phyloP scores from a whole-genome alignment of 2,888 invertebrate species.

The Acanthacorydalis orientalis region DNA sequence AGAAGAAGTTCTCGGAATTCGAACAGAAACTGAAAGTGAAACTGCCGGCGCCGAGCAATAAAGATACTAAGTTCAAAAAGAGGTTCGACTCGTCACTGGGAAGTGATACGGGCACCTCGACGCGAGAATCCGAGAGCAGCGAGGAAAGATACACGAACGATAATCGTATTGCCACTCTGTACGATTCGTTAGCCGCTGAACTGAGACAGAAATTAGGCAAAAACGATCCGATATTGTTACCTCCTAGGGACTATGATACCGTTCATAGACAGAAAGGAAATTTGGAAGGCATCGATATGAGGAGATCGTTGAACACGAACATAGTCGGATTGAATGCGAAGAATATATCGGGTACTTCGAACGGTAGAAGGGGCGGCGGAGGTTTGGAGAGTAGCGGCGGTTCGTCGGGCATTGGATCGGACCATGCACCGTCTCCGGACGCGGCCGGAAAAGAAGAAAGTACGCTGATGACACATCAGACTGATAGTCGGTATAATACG shows the following conservation, averaged over 20 bases:
- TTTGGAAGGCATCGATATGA: constrained; percentile 50
- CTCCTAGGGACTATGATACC: constrained; percentile 90
- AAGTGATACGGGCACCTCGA: constrained; percentile 51
- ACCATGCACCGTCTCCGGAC: constrained; percentile 72
- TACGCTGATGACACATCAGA: constrained; percentile 19
- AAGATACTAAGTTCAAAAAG: constrained; percentile 39
- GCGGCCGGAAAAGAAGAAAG: constrained; percentile 35
- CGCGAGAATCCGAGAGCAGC: constrained; percentile 52
- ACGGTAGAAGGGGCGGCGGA: constrained; percentile 9
- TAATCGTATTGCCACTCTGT: constrained; percentile 51
- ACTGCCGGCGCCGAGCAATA: constrained; percentile 26
- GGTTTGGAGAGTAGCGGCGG: constrained; percentile 38
- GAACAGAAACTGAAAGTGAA: constrained; percentile 39
- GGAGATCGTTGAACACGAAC: constrained; percentile 53
- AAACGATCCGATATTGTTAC: constrained; percentile 59
- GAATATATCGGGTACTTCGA: constrained; percentile 19
- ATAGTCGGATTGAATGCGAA: constrained; percentile 38
- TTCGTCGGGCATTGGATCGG: constrained; percentile 78
- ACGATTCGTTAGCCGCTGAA: constrained; percentile 85
- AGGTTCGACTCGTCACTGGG: constrained; percentile 61
- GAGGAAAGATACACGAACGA: constrained; percentile 32
- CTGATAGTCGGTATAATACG: constrained; percentile 24
- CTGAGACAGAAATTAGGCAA: constrained; percentile 56
- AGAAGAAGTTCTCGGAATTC: constrained; percentile 69
- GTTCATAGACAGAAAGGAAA: constrained; percentile 65